A percentile compares a stretch with the other conserved stretches of the same genome.
These are phyloP conservation scores for Laothoe populi DNA, from an alignment of 2,888 invertebrate genomes.

Conservation along the genomic window DNA sequence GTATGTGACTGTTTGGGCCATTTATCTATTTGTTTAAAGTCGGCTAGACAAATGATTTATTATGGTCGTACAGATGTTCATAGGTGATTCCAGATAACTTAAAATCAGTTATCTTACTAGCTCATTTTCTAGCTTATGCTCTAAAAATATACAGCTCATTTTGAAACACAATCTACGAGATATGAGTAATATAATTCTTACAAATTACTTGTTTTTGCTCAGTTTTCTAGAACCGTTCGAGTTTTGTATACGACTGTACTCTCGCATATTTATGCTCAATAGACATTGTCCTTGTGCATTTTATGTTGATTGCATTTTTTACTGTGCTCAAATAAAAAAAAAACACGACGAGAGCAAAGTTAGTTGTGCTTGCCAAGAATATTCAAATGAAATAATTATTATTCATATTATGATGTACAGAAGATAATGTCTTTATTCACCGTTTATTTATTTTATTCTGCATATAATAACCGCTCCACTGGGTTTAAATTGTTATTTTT, in stretches of 20 bases:
- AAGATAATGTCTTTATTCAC: neutral
- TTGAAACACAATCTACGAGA: too few relatives aligned
- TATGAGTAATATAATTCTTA: neutral
- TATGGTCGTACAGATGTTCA: too few relatives aligned
- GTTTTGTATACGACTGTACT: constrained; percentile 11
- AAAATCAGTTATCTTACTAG: too few relatives aligned
- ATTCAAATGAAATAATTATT: neutral
- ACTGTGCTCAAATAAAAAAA: constrained; percentile 6
- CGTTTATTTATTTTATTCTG: neutral
- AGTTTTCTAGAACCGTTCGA: neutral
- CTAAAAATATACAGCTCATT: too few relatives aligned
- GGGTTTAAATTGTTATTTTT: too few relatives aligned
- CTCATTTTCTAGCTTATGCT: too few relatives aligned
- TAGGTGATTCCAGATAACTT: too few relatives aligned
- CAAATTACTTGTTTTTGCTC: neutral
- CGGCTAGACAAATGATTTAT: too few relatives aligned
- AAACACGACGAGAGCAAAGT: neutral
- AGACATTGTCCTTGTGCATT: constrained; percentile 23
- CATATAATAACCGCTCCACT: too few relatives aligned
- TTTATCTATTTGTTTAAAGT: too few relatives aligned
- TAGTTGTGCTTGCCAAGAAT: constrained; percentile 4
- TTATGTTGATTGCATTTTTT: constrained; percentile 21
- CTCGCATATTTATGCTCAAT: constrained; percentile 20
- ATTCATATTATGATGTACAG: neutral
- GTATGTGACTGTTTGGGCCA: too few relatives aligned